These are phyloP conservation scores for Mastigias papua DNA, from an alignment of 30 jellyfish, hydroid and myxozoan genomes.

Conservation along the genomic window DNA sequence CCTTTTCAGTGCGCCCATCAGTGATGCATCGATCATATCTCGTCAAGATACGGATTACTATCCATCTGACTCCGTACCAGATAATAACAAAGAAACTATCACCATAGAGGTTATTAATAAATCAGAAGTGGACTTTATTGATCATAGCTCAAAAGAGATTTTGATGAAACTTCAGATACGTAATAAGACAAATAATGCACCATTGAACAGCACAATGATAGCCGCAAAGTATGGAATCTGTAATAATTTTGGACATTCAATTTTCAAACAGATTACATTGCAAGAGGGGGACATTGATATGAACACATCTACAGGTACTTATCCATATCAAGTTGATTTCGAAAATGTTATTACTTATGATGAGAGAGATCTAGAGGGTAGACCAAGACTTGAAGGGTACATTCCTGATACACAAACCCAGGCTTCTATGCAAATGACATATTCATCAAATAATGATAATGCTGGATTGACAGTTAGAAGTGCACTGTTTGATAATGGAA, in stretches of 20 bases:
- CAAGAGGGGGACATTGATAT: constrained; percentile 8
- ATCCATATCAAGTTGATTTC: constrained; percentile 3
- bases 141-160: background rate
- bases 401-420: background rate
- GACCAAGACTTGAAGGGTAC: background rate
- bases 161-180: background rate
- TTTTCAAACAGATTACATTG: constrained; percentile 2
- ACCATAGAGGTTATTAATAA: background rate
- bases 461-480: background rate
- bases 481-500: background rate
- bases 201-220: background rate
- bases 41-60: constrained; percentile 1
- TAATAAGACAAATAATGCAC: background rate
- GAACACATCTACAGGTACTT: constrained; percentile 1
- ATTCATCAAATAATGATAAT: background rate
- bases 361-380: constrained; percentile 4
- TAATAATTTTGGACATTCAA: background rate
- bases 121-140: background rate
- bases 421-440: background rate
- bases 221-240: background rate
- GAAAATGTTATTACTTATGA: background rate
- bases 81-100: constrained; percentile 1
- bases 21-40: background rate
- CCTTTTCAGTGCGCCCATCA: background rate
- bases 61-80: constrained; percentile 3